Conservation (phyloP, 2,888 invertebrate species). For the Hypena proboscidalis region DNA sequence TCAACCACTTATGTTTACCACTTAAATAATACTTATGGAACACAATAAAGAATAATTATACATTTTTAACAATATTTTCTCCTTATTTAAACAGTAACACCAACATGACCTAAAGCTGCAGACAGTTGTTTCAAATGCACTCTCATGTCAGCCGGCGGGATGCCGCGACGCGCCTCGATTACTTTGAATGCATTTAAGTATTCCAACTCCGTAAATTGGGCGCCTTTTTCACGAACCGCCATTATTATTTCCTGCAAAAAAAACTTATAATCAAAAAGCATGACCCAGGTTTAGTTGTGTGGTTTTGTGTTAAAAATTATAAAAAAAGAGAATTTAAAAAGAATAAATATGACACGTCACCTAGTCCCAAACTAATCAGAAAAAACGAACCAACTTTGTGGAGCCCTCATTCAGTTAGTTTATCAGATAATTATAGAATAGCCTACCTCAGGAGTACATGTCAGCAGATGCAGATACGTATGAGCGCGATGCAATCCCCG, state of each 20-base stretch:
- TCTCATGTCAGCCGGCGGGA: constrained; percentile 84
- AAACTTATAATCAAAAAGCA: too few relatives aligned
- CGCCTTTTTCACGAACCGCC: constrained; percentile 93
- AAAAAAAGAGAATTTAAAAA: too few relatives aligned
- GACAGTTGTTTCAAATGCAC: constrained; percentile 92
- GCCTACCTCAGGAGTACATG: constrained; percentile 91
- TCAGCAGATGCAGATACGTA: constrained; percentile 94
- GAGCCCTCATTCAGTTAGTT: too few relatives aligned
- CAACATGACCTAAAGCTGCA: constrained; percentile 93
- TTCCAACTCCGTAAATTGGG: constrained; percentile 94
- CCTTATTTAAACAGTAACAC: constrained; percentile 88
- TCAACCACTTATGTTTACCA: too few relatives aligned
- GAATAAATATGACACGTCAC: too few relatives aligned
- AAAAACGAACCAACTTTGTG: too few relatives aligned
- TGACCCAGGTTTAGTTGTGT: too few relatives aligned
- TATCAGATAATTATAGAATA: neutral
- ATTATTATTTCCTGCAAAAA: constrained; percentile 91
- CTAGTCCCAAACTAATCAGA: too few relatives aligned
- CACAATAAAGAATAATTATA: neutral
- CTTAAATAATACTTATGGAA: too few relatives aligned
- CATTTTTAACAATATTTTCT: neutral
- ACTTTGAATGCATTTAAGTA: constrained; percentile 94
- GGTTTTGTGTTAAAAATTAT: too few relatives aligned
- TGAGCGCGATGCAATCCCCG: constrained; percentile 92
- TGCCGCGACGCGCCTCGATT: constrained; percentile 87